Evolutionary conservation across 2,113 vertebrate genomes (phyloP).

Genomic region (Lipophrys pholis): DNA sequence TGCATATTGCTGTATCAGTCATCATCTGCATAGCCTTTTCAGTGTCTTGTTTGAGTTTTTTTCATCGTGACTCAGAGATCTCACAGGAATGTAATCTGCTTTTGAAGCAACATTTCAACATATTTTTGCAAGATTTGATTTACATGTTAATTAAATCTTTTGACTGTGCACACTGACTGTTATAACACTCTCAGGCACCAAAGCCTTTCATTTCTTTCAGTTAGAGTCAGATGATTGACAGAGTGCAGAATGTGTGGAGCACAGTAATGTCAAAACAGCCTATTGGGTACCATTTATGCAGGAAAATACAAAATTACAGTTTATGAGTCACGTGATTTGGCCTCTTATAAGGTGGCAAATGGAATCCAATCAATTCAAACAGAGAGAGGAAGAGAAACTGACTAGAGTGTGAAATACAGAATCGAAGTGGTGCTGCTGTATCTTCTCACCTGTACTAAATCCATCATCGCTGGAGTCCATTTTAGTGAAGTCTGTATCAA

Average conservation of each 20-base stretch:
- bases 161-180: neutral
- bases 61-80: neutral
- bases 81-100: neutral
- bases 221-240: neutral
- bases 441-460: conserved; percentile 86
- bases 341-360: neutral
- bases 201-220: neutral
- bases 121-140: neutral
- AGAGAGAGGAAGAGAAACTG: conserved; percentile 2
- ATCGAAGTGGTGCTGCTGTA: neutral
- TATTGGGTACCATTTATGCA: neutral
- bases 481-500: conserved; percentile 87
- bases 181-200: neutral
- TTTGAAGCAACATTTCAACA: neutral
- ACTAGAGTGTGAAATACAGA: neutral
- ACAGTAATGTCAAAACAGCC: neutral
- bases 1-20: neutral
- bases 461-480: conserved; percentile 89
- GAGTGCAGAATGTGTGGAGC: neutral
- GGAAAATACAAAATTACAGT: neutral
- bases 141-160: neutral
- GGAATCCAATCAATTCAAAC: conserved; percentile 6
- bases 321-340: neutral
- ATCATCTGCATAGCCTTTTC: too few relatives aligned
- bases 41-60: too few relatives aligned